phyloP scores from a whole-genome alignment of 2,888 invertebrate genomes.

The Dione vanillae region DNA sequence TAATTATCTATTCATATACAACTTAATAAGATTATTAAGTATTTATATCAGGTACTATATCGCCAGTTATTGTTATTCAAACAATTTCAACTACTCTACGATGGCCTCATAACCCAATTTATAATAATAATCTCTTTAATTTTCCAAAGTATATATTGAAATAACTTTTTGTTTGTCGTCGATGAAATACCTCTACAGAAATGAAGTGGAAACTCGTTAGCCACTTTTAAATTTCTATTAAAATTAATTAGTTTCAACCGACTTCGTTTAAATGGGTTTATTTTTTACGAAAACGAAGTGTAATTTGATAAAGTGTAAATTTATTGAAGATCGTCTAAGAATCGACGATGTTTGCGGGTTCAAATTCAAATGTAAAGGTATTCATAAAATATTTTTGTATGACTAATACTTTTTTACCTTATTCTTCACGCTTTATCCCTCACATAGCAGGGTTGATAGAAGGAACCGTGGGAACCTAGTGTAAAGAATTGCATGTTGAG shows the following conservation, averaged over 20 bases:
- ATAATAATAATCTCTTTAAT: conserved; percentile 19
- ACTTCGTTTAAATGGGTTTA: background rate
- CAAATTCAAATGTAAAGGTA: no score
- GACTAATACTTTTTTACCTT: no score
- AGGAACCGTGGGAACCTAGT: no score
- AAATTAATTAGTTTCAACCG: conserved; percentile 1
- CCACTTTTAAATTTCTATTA: conserved; percentile 13
- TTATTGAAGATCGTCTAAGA: no score
- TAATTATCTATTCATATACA: no score
- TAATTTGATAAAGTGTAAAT: no score
- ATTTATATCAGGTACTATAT: background rate
- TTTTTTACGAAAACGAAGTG: no score
- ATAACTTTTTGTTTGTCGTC: conserved; percentile 21
- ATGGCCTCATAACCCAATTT: conserved; percentile 13
- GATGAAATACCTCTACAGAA: conserved; percentile 16
- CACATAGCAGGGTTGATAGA: no score
- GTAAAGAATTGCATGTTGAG: no score
- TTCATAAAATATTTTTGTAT: no score
- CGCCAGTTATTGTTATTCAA: background rate
- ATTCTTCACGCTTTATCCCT: no score
- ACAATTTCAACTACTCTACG: background rate
- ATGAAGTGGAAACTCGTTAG: conserved; percentile 21
- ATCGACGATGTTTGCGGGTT: no score
- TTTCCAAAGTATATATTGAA: conserved; percentile 13
- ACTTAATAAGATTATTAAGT: background rate